Evolutionary conservation across 1,140 invertebrate species (phyloP).

Genomic region (Magallana ariakensis): DNA sequence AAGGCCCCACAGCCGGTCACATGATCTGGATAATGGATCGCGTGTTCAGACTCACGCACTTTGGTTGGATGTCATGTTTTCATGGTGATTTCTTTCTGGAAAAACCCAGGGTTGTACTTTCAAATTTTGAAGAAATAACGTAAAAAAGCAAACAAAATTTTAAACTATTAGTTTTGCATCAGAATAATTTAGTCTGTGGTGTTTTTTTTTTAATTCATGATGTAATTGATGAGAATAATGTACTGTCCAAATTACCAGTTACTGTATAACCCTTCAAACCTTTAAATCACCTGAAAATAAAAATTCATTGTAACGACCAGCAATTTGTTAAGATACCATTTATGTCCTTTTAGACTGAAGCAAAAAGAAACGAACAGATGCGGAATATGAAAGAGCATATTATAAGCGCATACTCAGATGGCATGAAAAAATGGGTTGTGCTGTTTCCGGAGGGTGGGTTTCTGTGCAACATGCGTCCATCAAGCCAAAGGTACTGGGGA

Average conservation of each 20-base stretch:
- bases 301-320: too few relatives aligned
- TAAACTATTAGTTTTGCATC: too few relatives aligned
- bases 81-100: constrained; percentile 97
- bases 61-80: constrained; percentile 93
- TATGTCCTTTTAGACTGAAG: constrained; percentile 85
- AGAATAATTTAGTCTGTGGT: too few relatives aligned
- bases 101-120: constrained; percentile 54
- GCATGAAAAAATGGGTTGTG: constrained; percentile 91
- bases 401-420: constrained; percentile 86
- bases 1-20: constrained; percentile 59
- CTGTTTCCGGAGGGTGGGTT: constrained; percentile 97
- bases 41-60: constrained; percentile 97
- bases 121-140: not conserved
- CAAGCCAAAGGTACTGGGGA: constrained; percentile 86
- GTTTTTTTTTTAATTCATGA: too few relatives aligned
- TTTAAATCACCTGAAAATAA: too few relatives aligned
- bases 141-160: too few relatives aligned
- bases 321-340: too few relatives aligned
- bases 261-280: too few relatives aligned
- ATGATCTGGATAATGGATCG: constrained; percentile 97
- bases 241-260: too few relatives aligned
- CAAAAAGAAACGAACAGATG: constrained; percentile 87
- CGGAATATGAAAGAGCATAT: constrained; percentile 87
- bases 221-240: too few relatives aligned
- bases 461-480: constrained; percentile 90